phyloP scores from a whole-genome alignment of 2,113 vertebrate species.

The Rhea americana region DNA sequence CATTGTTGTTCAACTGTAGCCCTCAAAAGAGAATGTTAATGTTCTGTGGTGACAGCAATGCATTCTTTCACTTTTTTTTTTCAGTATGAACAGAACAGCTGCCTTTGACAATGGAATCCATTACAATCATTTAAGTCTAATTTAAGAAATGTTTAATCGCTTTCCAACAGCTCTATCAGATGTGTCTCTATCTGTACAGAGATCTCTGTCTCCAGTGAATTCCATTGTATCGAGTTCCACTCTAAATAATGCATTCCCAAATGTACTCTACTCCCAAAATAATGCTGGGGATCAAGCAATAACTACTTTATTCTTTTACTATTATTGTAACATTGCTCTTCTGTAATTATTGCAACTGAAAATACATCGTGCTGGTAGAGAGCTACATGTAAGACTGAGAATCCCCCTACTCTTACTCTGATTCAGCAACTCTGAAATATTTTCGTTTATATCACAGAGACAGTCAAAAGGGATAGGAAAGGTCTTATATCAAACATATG shows the following conservation, averaged over 20 bases:
- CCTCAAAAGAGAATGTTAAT: not conserved
- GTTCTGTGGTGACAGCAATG: not conserved
- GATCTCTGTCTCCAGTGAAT: not conserved
- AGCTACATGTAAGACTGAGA: not conserved
- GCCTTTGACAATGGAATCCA: constrained; percentile 45
- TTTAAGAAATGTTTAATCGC: constrained; percentile 35
- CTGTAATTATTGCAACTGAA: not conserved
- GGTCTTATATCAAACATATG: not conserved
- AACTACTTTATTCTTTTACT: not conserved
- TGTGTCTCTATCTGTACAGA: not conserved
- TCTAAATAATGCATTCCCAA: not conserved
- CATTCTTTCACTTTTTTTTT: not conserved
- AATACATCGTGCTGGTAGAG: not conserved
- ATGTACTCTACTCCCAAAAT: not conserved
- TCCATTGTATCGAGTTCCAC: not conserved
- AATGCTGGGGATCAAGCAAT: not conserved
- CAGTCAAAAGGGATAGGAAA: not conserved
- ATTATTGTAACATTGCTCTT: not conserved
- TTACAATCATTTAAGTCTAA: constrained; percentile 23
- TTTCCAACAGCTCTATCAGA: constrained; percentile 13
- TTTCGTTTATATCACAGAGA: not conserved
- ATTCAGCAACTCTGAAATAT: not conserved
- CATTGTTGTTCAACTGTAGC: not conserved
- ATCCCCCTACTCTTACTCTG: not conserved
- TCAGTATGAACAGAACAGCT: constrained; percentile 33